phyloP scores from a whole-genome alignment of 2,797 vertebrate species.

The Gadopsis bispinosus region DNA sequence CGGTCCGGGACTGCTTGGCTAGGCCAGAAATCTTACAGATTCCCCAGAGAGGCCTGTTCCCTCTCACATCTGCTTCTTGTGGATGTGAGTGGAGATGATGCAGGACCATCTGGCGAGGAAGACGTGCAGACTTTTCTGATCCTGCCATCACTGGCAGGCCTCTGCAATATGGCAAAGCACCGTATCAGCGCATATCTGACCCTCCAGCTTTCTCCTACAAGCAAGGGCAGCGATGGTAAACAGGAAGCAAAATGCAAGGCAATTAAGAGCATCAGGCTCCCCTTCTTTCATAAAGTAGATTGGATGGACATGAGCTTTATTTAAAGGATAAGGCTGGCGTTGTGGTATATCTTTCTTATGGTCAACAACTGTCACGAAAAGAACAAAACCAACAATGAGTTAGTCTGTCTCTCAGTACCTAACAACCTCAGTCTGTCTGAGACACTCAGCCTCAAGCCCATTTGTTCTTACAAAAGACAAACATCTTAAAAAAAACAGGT shows the following conservation, averaged over 20 bases:
- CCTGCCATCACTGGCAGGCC: constrained; percentile 61
- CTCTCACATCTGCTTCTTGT: constrained; percentile 83
- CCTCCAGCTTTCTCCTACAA: constrained; percentile 70
- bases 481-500: no score
- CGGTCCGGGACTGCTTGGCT: constrained; percentile 61
- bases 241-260: constrained; percentile 67
- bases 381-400: neutral
- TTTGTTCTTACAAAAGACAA: neutral
- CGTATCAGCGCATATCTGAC: constrained; percentile 82
- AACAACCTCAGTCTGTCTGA: neutral
- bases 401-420: neutral
- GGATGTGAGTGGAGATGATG: constrained; percentile 76
- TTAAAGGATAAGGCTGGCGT: neutral
- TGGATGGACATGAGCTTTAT: constrained; percentile 4
- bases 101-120: constrained; percentile 82
- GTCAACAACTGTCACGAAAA: neutral
- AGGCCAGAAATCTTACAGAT: constrained; percentile 72
- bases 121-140: constrained; percentile 68
- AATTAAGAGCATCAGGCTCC: constrained; percentile 45
- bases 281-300: constrained; percentile 3
- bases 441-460: neutral
- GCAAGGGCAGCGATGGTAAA: constrained; percentile 82
- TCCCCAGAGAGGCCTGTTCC: constrained; percentile 75
- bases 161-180: constrained; percentile 81
- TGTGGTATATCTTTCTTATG: neutral